Conservation (phyloP, 23 tunicate genomes). For the Trididemnum miniatum region DNA sequence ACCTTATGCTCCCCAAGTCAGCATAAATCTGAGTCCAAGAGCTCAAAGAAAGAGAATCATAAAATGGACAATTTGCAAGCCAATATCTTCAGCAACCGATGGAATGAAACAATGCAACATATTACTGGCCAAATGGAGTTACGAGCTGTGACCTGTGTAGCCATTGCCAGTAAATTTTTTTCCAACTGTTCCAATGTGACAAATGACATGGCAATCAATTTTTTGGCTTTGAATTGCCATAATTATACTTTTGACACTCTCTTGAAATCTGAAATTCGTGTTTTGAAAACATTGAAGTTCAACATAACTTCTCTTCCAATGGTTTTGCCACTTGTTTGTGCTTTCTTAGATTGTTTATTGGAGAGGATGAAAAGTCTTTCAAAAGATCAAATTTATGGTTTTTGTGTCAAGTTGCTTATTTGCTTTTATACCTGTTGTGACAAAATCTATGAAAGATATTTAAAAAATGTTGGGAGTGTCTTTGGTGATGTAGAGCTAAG, state of each 20-base stretch:
- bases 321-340: conserved; percentile 27
- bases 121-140: conserved; percentile 46
- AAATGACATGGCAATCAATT: conserved; percentile 18
- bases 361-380: neutral
- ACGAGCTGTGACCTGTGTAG: conserved; percentile 44
- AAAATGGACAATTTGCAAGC: neutral
- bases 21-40: neutral
- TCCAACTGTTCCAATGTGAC: conserved; percentile 18
- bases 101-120: conserved; percentile 60
- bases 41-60: neutral
- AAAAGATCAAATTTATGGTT: neutral
- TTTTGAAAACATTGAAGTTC: conserved; percentile 41
- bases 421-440: conserved; percentile 30
- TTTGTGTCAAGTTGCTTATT: neutral
- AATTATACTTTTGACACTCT: conserved; percentile 26
- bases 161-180: conserved; percentile 46
- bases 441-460: conserved; percentile 12
- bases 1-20: too few relatives aligned
- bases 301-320: conserved; percentile 22
- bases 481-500: neutral
- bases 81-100: conserved; percentile 4
- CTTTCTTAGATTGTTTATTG: conserved; percentile 5
- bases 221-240: conserved; percentile 12
- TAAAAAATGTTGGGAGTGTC: neutral
- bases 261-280: conserved; percentile 58